Evolutionary conservation across 2,797 vertebrate genomes (phyloP), one percentile per base, ranked within the genome.

Genomic region (Botia almorhae): DNA sequence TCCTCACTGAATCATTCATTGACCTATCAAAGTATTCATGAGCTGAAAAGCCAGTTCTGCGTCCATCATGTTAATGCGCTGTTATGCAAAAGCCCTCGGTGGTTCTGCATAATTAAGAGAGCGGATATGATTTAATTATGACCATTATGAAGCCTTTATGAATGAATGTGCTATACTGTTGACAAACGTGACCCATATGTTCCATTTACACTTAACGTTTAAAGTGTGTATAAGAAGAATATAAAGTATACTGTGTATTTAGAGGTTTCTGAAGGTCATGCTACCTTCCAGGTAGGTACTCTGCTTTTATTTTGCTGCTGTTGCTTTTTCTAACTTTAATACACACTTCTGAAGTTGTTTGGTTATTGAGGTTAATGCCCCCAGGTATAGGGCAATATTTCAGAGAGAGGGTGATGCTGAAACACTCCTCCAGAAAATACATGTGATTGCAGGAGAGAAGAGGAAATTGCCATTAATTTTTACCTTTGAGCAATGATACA

Each of bases 241-340:
- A 16, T 61, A 7, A 65, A 65, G 33, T n/a, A n/a, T 13, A 43
- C 48, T 10, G n/a, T 73, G 33, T 16, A 70, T 78, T 63, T 2
- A 3, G 19, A 12, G 29, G 4, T 19, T 29, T 39, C 39, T 70
- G 69, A 64, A 76, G 64, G 86, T 78, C 61, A 58, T 33, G 23
- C 58, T 84, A 85, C 88, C 84, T 82, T 87, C 90, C 76, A 48
- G 78, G 74, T 71, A 72, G 80, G 76, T 85, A 81, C 86, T 83
- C 83, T 87, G 76, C 77, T 83, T 82, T 67, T 48, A 85, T 39
- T 86, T 86, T 86, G 83, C 85, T 58, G 77, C 81, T 83, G 86
- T 80, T 74, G 78, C 69, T 33, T 74, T 67, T 53, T 60, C 63
- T 67, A 50, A 68, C 50, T 80, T 80, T 60, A 80, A 80, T 74